A percentile compares a stretch with the other conserved stretches of the same genome.
Conservation (phyloP, 2,797 vertebrate genomes). For the Podarcis lilfordi region DNA sequence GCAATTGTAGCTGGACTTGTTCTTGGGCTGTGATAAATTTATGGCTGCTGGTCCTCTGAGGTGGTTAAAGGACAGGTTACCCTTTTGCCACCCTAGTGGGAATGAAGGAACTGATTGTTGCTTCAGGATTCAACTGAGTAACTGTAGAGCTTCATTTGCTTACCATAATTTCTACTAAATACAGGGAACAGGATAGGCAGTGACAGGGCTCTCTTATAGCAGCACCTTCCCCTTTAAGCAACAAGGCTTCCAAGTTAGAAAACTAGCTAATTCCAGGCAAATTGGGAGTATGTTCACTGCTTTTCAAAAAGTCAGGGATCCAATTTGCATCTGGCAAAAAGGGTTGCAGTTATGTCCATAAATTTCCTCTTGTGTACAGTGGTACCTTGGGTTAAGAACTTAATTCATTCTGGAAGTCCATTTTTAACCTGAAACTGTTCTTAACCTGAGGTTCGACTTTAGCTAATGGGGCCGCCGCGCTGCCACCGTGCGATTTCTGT, state of each 20-base stretch:
- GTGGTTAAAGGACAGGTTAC: background rate
- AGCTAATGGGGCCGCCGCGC: too few species aligned
- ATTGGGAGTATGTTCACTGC: background rate
- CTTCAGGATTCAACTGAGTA: background rate
- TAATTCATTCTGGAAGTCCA: too few species aligned
- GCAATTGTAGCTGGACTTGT: background rate
- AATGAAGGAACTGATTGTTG: background rate
- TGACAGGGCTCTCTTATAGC: background rate
- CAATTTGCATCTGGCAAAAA: background rate
- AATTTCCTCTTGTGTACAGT: background rate
- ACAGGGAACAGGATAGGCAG: background rate
- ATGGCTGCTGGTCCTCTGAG: background rate
- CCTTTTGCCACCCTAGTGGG: background rate
- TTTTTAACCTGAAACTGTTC: too few species aligned
- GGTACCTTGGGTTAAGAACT: too few species aligned
- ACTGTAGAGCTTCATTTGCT: background rate
- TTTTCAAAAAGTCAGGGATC: background rate
- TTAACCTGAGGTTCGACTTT: too few species aligned
- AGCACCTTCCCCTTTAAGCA: background rate
- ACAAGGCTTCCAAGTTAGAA: background rate
- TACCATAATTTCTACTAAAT: background rate
- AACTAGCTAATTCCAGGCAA: background rate
- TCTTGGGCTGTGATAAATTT: background rate
- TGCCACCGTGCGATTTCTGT: too few species aligned
- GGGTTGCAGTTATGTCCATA: background rate